Conservation (phyloP, 92 coral and sea anemone species). For the Umimayanthus kanabou region DNA sequence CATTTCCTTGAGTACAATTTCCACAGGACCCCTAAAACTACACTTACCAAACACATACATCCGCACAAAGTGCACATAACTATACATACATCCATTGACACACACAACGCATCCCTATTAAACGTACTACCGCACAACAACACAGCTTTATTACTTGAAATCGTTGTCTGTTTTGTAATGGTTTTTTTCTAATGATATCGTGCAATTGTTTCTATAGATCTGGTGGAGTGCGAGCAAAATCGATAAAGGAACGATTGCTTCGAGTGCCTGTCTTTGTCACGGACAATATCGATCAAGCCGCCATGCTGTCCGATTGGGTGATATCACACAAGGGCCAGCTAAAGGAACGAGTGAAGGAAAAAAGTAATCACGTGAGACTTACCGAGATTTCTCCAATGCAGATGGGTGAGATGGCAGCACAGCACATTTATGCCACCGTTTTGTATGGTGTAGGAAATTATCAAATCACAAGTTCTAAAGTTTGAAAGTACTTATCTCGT, state of each 20-base stretch:
- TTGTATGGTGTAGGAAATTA: background rate
- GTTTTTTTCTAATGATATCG: background rate
- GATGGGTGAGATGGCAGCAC: background rate
- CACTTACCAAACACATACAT: too few relatives aligned
- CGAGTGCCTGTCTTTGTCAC: constrained; percentile 43
- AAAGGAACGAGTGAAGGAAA: constrained; percentile 13
- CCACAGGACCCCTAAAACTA: too few relatives aligned
- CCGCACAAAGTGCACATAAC: too few relatives aligned
- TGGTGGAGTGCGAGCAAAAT: constrained; percentile 26
- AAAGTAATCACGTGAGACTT: constrained; percentile 31
- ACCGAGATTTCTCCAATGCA: background rate
- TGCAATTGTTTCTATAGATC: background rate
- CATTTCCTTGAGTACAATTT: too few relatives aligned
- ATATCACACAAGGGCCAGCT: constrained; percentile 19
- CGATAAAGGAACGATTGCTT: constrained; percentile 27
- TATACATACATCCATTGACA: background rate
- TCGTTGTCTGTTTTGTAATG: background rate
- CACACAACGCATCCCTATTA: too few relatives aligned
- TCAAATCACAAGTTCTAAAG: too few relatives aligned
- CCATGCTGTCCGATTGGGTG: constrained; percentile 24
- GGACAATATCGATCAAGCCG: constrained; percentile 45
- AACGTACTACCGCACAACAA: too few relatives aligned
- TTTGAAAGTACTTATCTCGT: too few relatives aligned
- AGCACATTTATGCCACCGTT: background rate
- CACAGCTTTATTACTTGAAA: background rate